These are phyloP conservation scores for Gopherus evgoodei DNA, from an alignment of 2,113 vertebrate genomes.

Conservation along the genomic window DNA sequence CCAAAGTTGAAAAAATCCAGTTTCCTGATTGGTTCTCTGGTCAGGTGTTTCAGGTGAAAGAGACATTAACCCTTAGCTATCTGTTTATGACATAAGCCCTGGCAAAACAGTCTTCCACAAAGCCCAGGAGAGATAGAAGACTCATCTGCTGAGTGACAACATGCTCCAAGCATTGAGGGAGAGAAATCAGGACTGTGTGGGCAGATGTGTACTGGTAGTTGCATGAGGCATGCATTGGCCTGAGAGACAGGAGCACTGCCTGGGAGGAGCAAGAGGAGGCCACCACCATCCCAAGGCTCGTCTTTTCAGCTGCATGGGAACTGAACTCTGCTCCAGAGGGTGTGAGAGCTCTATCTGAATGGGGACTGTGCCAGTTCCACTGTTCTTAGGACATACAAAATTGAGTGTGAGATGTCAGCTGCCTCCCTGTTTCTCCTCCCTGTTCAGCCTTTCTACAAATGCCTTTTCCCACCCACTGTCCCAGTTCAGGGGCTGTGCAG, in stretches of 20 bases:
- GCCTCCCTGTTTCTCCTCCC: neutral
- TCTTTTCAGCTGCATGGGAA: neutral
- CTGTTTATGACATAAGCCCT: too few species aligned
- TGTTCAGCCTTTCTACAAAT: too few species aligned
- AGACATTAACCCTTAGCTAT: too few species aligned
- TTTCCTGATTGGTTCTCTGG: too few species aligned
- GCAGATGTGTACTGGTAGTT: neutral
- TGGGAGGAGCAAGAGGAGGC: neutral
- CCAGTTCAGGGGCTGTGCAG: neutral
- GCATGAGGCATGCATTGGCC: too few species aligned
- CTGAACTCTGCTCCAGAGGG: rapidly evolving
- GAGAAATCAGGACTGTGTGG: neutral
- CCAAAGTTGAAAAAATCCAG: too few species aligned
- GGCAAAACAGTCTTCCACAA: too few species aligned
- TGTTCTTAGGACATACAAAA: neutral
- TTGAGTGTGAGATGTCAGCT: neutral
- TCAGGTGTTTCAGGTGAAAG: too few species aligned
- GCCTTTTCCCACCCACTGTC: neutral
- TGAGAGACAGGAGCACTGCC: neutral
- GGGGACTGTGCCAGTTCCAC: neutral
- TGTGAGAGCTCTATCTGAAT: neutral
- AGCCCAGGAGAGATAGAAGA: neutral
- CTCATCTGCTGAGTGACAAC: neutral
- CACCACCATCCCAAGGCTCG: neutral
- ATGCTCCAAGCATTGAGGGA: neutral